A percentile compares a stretch with the other conserved stretches of the same genome.
phyloP scores from a whole-genome alignment of 1,140 invertebrate species.

The Pachypsylla venusta region DNA sequence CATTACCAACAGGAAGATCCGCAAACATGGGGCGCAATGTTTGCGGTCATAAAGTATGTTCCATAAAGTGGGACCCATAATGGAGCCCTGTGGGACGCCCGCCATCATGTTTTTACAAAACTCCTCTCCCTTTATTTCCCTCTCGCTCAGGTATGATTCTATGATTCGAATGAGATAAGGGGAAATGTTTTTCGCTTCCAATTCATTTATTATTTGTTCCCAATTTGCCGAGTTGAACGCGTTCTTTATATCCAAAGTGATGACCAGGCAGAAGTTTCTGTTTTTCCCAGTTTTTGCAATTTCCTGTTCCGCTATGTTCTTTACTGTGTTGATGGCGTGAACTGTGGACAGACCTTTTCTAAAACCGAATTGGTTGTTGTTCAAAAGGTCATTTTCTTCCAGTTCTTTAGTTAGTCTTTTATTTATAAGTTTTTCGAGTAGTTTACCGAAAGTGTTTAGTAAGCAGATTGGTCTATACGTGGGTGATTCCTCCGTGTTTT shows the following conservation, averaged over 20 bases:
- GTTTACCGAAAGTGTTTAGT: conserved; percentile 1
- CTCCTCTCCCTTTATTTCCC: conserved; percentile 1
- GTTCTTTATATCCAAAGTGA: conserved; percentile 11
- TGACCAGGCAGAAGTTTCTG: background rate
- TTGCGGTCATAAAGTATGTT: conserved; percentile 32
- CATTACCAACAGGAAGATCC: too few relatives aligned
- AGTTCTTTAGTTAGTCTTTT: background rate
- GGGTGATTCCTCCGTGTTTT: background rate
- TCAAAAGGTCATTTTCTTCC: background rate
- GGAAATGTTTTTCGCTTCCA: background rate
- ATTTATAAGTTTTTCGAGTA: conserved; percentile 9
- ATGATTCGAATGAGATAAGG: background rate
- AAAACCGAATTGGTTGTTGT: conserved; percentile 3
- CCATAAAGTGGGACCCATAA: conserved; percentile 31
- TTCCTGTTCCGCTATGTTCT: background rate
- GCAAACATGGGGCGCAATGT: too few relatives aligned
- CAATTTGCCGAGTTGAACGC: conserved; percentile 13
- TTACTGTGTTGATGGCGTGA: background rate
- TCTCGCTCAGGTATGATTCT: conserved; percentile 8
- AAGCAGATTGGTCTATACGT: conserved; percentile 1
- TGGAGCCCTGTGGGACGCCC: conserved; percentile 34
- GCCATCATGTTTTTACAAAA: conserved; percentile 19
- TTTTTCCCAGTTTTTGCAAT: background rate
- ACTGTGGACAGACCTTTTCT: conserved; percentile 1
- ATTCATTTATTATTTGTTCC: background rate